Percentiles rank a stretch among this genome's conserved stretches.
Conservation (phyloP, 2,888 invertebrate genomes). For the Melinopterus prodromus region DNA sequence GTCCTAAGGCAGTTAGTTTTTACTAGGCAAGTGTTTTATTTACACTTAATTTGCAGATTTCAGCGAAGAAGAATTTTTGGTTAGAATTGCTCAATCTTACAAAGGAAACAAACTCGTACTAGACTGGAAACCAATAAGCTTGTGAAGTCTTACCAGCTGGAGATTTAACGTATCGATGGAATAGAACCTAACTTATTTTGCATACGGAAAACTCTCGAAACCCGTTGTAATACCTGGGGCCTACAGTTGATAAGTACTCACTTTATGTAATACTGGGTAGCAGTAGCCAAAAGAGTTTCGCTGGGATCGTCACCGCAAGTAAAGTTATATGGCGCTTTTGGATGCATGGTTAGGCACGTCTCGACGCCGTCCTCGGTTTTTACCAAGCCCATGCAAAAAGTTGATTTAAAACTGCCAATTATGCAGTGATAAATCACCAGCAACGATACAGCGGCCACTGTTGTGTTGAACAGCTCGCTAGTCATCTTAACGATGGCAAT, state of each 20-base stretch:
- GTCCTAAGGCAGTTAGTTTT: too few species aligned
- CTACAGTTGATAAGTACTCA: background rate
- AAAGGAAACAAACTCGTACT: too few species aligned
- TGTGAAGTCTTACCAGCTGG: too few species aligned
- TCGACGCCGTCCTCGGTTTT: background rate
- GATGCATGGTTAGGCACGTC: conserved; percentile 23
- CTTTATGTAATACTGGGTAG: conserved; percentile 30
- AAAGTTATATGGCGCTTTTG: background rate
- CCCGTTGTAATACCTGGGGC: conserved; percentile 24
- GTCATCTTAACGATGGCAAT: conserved; percentile 24
- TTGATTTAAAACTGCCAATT: background rate
- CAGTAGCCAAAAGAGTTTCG: background rate
- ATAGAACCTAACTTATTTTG: too few species aligned
- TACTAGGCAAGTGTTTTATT: too few species aligned
- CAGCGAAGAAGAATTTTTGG: too few species aligned
- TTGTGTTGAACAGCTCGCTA: conserved; percentile 26
- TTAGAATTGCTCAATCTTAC: too few species aligned
- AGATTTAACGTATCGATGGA: too few species aligned
- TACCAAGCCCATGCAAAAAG: conserved; percentile 6
- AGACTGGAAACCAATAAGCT: too few species aligned
- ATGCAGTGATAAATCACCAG: conserved; percentile 5
- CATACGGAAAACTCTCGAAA: too few species aligned
- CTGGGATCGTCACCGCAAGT: background rate
- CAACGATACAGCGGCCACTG: conserved; percentile 21
- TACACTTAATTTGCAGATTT: too few species aligned